Percentiles rank a stretch among this genome's conserved stretches.
Conservation (phyloP, 2,888 invertebrate species). For the Electrophaes corylata region DNA sequence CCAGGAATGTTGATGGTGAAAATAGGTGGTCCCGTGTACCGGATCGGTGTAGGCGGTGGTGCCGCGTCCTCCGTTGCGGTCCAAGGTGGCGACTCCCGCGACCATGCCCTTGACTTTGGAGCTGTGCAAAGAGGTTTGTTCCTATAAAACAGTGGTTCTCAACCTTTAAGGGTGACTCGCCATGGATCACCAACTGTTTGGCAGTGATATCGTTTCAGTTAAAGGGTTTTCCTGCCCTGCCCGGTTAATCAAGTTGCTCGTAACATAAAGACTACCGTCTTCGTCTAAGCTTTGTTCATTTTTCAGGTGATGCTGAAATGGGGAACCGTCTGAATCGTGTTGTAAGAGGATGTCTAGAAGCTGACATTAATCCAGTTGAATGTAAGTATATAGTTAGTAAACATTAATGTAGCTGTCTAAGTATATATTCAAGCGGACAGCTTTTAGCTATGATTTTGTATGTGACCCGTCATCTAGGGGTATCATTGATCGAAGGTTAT, state of each 20-base stretch:
- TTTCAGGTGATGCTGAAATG: conserved; percentile 97
- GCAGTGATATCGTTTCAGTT: no score
- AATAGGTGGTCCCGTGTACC: conserved; percentile 98
- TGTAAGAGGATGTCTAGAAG: conserved; percentile 95
- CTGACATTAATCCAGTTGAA: conserved; percentile 92
- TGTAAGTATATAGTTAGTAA: conserved; percentile 58
- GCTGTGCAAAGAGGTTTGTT: conserved; percentile 93
- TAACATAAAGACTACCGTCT: neutral
- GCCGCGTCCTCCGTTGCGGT: conserved; percentile 98
- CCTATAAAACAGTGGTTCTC: neutral
- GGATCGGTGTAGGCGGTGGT: conserved; percentile 99
- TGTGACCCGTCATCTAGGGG: no score
- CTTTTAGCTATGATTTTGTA: no score
- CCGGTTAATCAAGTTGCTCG: no score
- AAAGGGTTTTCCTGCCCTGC: no score
- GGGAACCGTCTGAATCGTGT: conserved; percentile 98
- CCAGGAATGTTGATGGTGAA: conserved; percentile 95
- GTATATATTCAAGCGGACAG: no score
- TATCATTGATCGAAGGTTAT: no score
- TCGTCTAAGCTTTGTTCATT: conserved; percentile 39
- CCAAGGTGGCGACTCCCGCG: conserved; percentile 90
- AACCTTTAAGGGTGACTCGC: no score
- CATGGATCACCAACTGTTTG: no score
- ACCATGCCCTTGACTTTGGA: conserved; percentile 94
- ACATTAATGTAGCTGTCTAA: no score